These are phyloP conservation scores for Onychomys arenicola DNA, from an alignment of 2,797 vertebrate species.

Conservation along the genomic window DNA sequence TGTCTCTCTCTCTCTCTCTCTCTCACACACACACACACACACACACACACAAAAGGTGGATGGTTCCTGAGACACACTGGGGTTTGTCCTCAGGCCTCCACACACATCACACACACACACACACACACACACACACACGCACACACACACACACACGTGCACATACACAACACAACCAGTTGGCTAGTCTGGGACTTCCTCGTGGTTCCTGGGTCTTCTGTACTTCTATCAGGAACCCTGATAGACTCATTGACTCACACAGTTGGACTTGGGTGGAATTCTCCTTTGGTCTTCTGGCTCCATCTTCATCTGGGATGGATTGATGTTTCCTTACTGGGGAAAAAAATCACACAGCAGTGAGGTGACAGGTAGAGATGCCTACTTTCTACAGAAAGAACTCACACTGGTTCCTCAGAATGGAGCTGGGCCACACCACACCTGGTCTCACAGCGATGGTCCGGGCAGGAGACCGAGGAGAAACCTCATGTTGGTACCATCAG, in stretches of 20 bases:
- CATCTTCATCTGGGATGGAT: neutral
- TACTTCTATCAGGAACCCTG: neutral
- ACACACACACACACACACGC: neutral
- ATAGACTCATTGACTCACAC: neutral
- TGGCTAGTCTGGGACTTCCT: neutral
- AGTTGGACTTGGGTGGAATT: neutral
- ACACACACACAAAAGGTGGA: neutral
- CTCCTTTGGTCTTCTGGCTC: neutral
- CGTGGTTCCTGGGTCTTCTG: neutral
- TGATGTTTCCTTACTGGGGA: neutral
- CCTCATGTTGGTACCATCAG: neutral
- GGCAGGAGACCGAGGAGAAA: neutral
- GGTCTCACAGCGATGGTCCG: rapidly evolving
- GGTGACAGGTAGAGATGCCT: rapidly evolving
- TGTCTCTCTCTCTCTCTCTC: no score
- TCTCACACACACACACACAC: neutral
- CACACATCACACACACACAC: no score
- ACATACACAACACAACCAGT: no score
- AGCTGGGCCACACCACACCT: rapidly evolving
- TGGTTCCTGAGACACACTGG: no score
- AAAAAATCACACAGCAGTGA: neutral
- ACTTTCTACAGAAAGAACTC: neutral
- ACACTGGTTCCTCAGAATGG: neutral
- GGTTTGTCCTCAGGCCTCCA: no score
- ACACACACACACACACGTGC: neutral